Conservation (phyloP, 2,797 vertebrate genomes). For the Clarias laeviceps region DNA sequence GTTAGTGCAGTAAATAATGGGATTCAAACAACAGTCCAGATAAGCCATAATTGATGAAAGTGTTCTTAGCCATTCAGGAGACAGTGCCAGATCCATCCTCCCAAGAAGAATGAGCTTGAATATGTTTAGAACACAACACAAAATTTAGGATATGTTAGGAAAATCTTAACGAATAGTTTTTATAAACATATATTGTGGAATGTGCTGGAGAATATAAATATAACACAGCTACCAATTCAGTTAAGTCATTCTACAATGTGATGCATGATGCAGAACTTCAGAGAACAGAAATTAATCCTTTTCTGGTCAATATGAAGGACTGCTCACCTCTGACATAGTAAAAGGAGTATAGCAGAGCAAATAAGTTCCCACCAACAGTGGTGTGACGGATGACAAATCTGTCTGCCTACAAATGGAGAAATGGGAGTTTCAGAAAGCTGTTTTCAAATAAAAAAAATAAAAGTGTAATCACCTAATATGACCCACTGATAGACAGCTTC, state of each 20-base stretch:
- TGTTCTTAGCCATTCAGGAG: conserved; percentile 75
- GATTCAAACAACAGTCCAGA: conserved; percentile 74
- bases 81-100: conserved; percentile 64
- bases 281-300: neutral
- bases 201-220: neutral
- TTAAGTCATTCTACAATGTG: neutral
- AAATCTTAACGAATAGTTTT: neutral
- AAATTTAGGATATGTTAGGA: neutral
- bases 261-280: neutral
- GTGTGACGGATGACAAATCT: conserved; percentile 71
- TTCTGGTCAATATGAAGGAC: neutral
- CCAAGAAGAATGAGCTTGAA: conserved; percentile 72
- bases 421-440: neutral
- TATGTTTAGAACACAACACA: neutral
- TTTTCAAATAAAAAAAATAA: neutral
- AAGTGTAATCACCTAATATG: neutral
- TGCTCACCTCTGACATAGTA: conserved; percentile 70
- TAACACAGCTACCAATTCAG: neutral
- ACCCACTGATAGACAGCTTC: neutral
- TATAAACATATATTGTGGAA: neutral
- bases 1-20: conserved; percentile 74
- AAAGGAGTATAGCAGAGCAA: conserved; percentile 75
- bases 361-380: conserved; percentile 69
- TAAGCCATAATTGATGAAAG: conserved; percentile 75
- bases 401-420: conserved; percentile 52